A percentile compares a stretch with the other conserved stretches of the same genome.
These are phyloP conservation scores for Sesamia inferens DNA, from an alignment of 2,888 invertebrate species.

Conservation along the genomic window DNA sequence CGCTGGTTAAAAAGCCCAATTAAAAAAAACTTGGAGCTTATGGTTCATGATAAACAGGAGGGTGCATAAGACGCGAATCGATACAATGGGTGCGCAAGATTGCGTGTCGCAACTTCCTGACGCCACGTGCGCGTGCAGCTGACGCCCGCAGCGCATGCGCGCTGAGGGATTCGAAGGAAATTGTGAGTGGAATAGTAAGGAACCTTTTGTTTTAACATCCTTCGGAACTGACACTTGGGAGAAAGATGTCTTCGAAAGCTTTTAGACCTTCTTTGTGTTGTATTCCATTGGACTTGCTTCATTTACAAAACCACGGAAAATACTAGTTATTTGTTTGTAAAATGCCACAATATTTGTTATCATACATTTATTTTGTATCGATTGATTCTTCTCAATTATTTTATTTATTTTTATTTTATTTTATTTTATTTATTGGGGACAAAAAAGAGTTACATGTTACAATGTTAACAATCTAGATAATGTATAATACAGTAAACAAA, in stretches of 20 bases:
- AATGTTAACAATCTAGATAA: no score
- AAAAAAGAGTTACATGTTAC: no score
- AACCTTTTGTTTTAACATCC: slow-evolving; percentile 56
- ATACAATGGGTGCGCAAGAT: slow-evolving; percentile 74
- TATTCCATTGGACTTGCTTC: not conserved
- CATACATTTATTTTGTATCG: not conserved
- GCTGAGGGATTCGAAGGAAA: slow-evolving; percentile 48
- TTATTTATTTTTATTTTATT: no score
- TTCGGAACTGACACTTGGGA: slow-evolving; percentile 25
- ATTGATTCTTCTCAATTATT: not conserved
- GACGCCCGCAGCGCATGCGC: slow-evolving; percentile 81
- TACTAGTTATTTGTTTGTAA: not conserved
- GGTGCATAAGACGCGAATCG: slow-evolving; percentile 61
- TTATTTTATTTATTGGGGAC: no score
- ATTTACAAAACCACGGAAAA: not conserved
- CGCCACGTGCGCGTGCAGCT: slow-evolving; percentile 80
- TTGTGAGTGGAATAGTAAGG: slow-evolving; percentile 51
- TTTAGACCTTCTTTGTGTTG: not conserved
- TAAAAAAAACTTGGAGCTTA: slow-evolving; percentile 24
- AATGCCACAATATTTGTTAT: not conserved
- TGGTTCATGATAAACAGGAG: slow-evolving; percentile 47
- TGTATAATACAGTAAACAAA: no score
- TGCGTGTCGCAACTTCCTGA: slow-evolving; percentile 71
- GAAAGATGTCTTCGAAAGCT: slow-evolving; percentile 10
- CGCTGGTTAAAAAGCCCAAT: not conserved